Conservation (phyloP, 2,113 vertebrate species). For the Circaetus cinerascens region DNA sequence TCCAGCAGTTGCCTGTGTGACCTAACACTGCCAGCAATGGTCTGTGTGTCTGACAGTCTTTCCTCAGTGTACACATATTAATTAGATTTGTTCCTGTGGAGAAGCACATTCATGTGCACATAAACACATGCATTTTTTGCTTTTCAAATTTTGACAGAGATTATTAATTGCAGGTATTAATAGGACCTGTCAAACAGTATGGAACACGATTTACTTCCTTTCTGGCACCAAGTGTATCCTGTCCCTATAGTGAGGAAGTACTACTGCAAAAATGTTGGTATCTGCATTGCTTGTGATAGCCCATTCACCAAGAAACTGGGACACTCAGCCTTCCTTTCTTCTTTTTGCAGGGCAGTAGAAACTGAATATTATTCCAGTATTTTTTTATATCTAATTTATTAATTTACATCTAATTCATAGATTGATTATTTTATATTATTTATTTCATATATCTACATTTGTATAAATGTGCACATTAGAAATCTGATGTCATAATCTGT, state of each 20-base stretch:
- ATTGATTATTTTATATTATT: background rate
- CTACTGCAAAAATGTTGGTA: background rate
- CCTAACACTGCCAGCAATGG: background rate
- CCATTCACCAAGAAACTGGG: background rate
- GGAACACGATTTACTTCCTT: background rate
- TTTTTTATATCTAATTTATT: background rate
- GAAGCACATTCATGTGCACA: background rate
- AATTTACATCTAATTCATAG: background rate
- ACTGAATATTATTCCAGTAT: background rate
- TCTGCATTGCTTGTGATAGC: background rate
- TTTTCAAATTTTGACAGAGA: background rate
- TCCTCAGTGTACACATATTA: background rate
- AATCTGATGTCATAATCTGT: fast-evolving
- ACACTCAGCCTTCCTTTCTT: background rate
- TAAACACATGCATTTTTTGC: background rate
- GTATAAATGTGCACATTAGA: background rate
- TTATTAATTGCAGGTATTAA: background rate
- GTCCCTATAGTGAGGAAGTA: background rate
- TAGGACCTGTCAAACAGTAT: background rate
- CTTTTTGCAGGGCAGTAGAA: background rate
- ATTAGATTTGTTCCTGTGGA: background rate
- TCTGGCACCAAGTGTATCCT: background rate
- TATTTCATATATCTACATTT: background rate
- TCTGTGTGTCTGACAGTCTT: background rate
- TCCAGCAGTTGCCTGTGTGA: background rate